These are phyloP conservation scores for Protomyctophum bolini DNA, from an alignment of 2,113 vertebrate genomes.

Conservation along the genomic window DNA sequence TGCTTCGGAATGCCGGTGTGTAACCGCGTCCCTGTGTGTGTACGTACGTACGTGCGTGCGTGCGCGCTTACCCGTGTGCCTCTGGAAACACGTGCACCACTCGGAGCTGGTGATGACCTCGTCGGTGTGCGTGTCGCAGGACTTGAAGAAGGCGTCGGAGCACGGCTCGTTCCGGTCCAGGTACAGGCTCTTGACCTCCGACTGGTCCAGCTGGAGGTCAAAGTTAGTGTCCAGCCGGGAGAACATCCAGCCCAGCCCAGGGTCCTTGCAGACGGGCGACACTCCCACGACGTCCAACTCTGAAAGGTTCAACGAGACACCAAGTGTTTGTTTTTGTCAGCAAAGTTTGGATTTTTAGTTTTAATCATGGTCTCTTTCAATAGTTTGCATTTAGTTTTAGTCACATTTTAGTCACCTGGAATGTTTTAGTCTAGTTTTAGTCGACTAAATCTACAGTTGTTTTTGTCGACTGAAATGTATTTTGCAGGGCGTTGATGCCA, in stretches of 20 bases:
- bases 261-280: slow-evolving; percentile 92
- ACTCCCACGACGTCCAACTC: slow-evolving; percentile 90
- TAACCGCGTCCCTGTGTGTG: neutral
- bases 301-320: slow-evolving; percentile 44
- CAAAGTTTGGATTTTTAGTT: no score
- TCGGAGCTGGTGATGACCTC: slow-evolving; percentile 93
- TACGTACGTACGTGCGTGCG: neutral
- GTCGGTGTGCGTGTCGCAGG: slow-evolving; percentile 90
- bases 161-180: slow-evolving; percentile 91
- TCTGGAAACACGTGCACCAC: slow-evolving; percentile 98
- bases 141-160: slow-evolving; percentile 90
- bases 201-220: slow-evolving; percentile 91
- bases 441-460: no score
- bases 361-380: no score
- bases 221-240: slow-evolving; percentile 95
- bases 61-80: slow-evolving; percentile 87
- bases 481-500: no score
- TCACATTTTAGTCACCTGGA: no score
- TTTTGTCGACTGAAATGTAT: no score
- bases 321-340: neutral
- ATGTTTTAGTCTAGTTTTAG: no score
- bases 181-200: slow-evolving; percentile 91
- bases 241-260: slow-evolving; percentile 95
- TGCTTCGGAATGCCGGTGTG: no score
- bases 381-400: no score